phyloP scores from a whole-genome alignment of 2,797 vertebrate genomes.

The Dendrocincla fuliginosa region DNA sequence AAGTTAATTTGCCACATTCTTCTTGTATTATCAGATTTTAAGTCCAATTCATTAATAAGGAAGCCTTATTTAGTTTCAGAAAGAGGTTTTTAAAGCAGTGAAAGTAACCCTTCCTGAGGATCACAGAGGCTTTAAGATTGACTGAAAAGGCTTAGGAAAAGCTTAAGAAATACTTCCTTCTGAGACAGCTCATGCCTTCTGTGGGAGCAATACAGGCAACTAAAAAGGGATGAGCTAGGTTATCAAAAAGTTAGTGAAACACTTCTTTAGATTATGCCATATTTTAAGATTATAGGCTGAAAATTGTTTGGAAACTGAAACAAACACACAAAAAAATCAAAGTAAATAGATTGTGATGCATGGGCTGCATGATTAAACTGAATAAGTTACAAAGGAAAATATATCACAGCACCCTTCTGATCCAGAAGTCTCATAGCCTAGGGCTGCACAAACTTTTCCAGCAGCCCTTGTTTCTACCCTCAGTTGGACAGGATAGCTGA shows the following conservation, averaged over 20 bases:
- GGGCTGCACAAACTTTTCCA: rapidly evolving
- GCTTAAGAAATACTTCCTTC: background rate
- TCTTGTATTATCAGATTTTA: background rate
- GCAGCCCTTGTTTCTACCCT: background rate
- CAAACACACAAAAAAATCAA: background rate
- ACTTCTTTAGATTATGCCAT: background rate
- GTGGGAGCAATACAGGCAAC: background rate
- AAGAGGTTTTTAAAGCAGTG: background rate
- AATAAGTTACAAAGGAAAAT: background rate
- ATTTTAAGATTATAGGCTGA: background rate
- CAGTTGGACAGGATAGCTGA: background rate
- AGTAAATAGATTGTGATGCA: background rate
- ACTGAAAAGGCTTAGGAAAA: background rate
- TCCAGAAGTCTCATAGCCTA: background rate
- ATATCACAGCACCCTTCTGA: background rate
- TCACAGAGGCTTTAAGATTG: background rate
- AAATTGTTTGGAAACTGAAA: background rate
- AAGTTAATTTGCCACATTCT: background rate
- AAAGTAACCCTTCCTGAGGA: background rate
- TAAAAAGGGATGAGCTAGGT: background rate
- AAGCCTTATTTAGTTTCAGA: background rate
- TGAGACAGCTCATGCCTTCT: background rate
- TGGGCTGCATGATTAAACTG: background rate
- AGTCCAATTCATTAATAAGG: background rate
- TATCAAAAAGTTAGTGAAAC: background rate